These are phyloP conservation scores for Furnarius figulus DNA, from an alignment of 2,113 vertebrate genomes.

Conservation along the genomic window DNA sequence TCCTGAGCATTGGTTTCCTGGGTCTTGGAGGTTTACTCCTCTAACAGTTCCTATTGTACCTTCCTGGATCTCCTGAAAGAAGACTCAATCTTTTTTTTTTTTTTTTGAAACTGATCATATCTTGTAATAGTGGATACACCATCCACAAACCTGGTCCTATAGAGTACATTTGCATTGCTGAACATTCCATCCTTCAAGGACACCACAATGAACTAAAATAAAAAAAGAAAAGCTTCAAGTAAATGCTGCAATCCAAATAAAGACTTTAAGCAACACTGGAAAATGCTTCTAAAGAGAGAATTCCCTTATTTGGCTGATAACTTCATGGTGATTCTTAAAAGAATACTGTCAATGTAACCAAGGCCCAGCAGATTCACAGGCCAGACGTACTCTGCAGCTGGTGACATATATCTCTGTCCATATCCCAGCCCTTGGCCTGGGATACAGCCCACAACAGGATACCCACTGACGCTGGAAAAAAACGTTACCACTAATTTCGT, in stretches of 20 bases:
- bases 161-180: constrained; percentile 94
- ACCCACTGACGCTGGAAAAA: neutral
- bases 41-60: fast-evolving
- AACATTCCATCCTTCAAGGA: constrained; percentile 99
- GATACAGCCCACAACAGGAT: neutral
- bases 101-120: constrained; percentile 72
- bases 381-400: neutral
- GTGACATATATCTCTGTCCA: fast-evolving
- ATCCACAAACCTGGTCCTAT: constrained; percentile 92
- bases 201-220: constrained; percentile 92
- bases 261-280: neutral
- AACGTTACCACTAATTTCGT: neutral
- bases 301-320: neutral
- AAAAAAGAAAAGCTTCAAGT: neutral
- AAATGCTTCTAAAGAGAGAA: neutral
- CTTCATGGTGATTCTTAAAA: neutral
- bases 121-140: constrained; percentile 89
- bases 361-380: neutral
- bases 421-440: neutral
- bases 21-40: constrained; percentile 45
- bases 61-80: neutral
- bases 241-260: neutral
- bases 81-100: neutral
- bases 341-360: neutral
- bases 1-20: fast-evolving